Percentiles rank a stretch among this genome's conserved stretches.
Evolutionary conservation across 2,113 vertebrate species (phyloP).

Genomic region (Sturnira hondurensis): DNA sequence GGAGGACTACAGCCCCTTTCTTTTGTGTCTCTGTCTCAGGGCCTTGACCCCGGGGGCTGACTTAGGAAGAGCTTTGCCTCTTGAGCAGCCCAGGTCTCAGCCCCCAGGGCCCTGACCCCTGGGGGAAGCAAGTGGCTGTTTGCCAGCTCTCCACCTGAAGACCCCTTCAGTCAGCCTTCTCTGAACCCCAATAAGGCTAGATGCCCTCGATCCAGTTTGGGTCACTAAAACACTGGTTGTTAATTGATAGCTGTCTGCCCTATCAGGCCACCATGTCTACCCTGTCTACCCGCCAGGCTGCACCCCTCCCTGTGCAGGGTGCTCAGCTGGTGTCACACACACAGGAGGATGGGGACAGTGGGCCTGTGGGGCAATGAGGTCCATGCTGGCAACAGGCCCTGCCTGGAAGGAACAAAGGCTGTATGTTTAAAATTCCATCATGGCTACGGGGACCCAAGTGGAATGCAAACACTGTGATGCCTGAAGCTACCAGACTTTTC

Average conservation of each 20-base stretch:
- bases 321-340: not conserved
- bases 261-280: no score
- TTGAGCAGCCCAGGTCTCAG: rapidly evolving
- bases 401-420: not conserved
- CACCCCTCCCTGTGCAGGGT: not conserved
- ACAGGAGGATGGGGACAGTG: not conserved
- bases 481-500: not conserved
- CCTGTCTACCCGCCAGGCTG: not conserved
- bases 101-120: rapidly evolving
- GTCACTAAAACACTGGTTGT: not conserved
- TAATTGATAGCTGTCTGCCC: not conserved
- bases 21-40: not conserved
- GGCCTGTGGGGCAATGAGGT: no score
- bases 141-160: not conserved
- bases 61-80: not conserved
- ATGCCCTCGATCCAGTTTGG: rapidly evolving
- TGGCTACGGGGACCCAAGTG: not conserved
- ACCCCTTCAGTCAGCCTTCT: not conserved
- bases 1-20: no score
- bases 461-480: not conserved
- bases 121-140: not conserved
- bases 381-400: no score
- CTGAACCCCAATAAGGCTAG: not conserved
- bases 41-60: not conserved
- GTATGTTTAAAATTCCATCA: not conserved